Percentiles rank a stretch among this genome's conserved stretches.
Conservation (phyloP, 2,113 vertebrate genomes). For the Alethe castanea region DNA sequence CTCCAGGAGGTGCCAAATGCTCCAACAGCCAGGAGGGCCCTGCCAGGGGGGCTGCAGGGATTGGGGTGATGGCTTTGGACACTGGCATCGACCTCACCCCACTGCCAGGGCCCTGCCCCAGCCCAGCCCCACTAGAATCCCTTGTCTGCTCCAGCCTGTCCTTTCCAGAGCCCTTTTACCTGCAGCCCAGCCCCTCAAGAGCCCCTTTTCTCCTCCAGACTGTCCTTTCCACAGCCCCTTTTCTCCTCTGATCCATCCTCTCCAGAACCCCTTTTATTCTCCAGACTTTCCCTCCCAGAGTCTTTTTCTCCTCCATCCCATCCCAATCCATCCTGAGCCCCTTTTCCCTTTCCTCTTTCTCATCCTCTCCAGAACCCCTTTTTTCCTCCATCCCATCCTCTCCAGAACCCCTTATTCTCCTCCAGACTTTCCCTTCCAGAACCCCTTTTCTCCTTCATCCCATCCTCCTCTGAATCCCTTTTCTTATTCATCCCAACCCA, state of each 20-base stretch:
- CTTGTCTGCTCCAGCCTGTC: background rate
- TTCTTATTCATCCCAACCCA: fast-evolving
- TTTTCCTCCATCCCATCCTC: background rate
- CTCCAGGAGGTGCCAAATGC: background rate
- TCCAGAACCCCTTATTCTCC: too few relatives aligned
- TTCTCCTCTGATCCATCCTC: background rate
- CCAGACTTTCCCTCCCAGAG: background rate
- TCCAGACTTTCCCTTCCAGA: fast-evolving
- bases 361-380: too few relatives aligned
- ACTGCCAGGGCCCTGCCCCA: background rate
- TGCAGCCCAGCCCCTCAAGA: background rate
- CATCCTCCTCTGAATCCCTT: too few relatives aligned
- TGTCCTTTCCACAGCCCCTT: background rate
- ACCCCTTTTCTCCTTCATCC: too few relatives aligned
- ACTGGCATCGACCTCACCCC: fast-evolving
- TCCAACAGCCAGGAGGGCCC: background rate
- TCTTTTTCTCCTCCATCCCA: background rate
- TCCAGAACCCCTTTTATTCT: background rate
- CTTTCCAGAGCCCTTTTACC: background rate
- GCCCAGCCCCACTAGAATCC: background rate
- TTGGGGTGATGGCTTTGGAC: fast-evolving
- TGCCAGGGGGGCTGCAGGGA: background rate
- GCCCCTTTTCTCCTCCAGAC: background rate
- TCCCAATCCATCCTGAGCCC: too few relatives aligned
- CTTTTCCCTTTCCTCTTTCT: background rate